Evolutionary conservation across 2,888 invertebrate species (phyloP), one percentile per base, ranked within the genome.

Genomic region (Camponotus fellah): DNA sequence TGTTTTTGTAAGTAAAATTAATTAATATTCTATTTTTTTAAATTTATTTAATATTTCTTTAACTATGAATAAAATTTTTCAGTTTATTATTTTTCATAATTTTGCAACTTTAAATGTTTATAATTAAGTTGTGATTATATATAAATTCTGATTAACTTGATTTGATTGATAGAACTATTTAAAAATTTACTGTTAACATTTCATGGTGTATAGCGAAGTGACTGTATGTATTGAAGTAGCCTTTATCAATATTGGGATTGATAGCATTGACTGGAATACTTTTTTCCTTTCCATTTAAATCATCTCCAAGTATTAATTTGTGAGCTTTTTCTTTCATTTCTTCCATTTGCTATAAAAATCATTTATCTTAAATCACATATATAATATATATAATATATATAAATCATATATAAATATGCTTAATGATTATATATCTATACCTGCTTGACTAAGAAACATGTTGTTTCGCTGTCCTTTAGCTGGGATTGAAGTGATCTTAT

Each of bases 201-300:
- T 98, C 98, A 93, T 98, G 97, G 95, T 99, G 99, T 92, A 99
- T 99, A 34, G 97, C 97, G 95, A 98, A 98, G 95, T 99, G 98
- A 74, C 98, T 97, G 93, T 99, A 99, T 2, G 98, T 97, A 92
- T 96, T 97, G 88, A 98, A 98, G 94, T 98, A 98, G 68, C 97
- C 96, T 91, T 96, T 97, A 93, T 98, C 98, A 90, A 96, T 96
- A 91, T 96, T 96, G 71, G 96, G 92, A 69, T 96, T 96, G 66
- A 96, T 95, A 90, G 96, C 94, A 26, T 94, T 95, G 4, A 95
- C 95, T 81, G 93, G 93, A 37, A 92, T 93, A 10, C 85, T 56
- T 58, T 76, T 64, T 40, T 85, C 80, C 9, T 75, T 87, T 14
- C 84, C 82, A 40, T 91, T 86, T 9, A 90, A 85, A 76, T 92